A percentile compares a stretch with the other conserved stretches of the same genome.
These are phyloP conservation scores for Polyodon spathula DNA, from an alignment of 2,113 vertebrate genomes.

Conservation along the genomic window DNA sequence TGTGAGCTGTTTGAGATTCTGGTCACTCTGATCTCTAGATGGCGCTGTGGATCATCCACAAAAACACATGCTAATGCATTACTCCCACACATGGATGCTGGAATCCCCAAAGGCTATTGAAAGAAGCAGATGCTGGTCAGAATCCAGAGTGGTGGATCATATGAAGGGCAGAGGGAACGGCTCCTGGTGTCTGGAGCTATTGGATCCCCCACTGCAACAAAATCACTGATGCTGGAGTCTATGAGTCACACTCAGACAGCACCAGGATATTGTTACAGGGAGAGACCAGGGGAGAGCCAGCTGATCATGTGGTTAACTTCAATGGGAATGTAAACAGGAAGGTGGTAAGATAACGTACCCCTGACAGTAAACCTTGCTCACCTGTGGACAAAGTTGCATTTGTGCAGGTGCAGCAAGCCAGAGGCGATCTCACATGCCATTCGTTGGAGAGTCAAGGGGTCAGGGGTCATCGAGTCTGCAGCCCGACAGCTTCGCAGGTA, in stretches of 20 bases:
- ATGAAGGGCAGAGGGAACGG: neutral
- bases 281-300: slow-evolving; percentile 32
- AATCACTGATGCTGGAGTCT: slow-evolving; percentile 99
- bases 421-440: slow-evolving; percentile 91
- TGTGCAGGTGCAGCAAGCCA: slow-evolving; percentile 79
- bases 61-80: no score
- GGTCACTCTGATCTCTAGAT: no score
- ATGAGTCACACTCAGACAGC: slow-evolving; percentile 78
- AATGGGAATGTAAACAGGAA: no score
- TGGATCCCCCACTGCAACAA: slow-evolving; percentile 82
- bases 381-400: slow-evolving; percentile 87
- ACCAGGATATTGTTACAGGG: slow-evolving; percentile 95
- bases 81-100: no score
- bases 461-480: slow-evolving; percentile 63
- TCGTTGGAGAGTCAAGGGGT: slow-evolving; percentile 77
- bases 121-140: neutral
- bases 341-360: neutral
- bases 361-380: slow-evolving; percentile 30
- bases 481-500: slow-evolving; percentile 79
- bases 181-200: slow-evolving; percentile 32
- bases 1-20: no score
- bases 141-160: neutral
- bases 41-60: no score
- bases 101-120: neutral
- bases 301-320: neutral